Percentiles rank a stretch among this genome's conserved stretches.
Conservation (phyloP, 2,113 vertebrate species). For the Rhombomys opimus region DNA sequence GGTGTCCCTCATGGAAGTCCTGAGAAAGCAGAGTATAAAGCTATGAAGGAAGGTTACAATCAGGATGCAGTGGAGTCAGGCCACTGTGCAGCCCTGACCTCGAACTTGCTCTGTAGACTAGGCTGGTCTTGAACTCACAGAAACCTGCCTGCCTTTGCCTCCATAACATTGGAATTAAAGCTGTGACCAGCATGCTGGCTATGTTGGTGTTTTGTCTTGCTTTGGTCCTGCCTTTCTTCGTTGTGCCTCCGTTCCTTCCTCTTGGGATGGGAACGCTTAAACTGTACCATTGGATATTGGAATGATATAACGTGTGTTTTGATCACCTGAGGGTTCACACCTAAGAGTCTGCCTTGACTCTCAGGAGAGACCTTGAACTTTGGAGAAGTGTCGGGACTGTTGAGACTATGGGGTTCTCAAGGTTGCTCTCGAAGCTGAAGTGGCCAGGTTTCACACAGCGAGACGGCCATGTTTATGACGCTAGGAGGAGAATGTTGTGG, state of each 20-base stretch:
- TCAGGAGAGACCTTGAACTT: neutral
- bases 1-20: neutral
- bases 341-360: neutral
- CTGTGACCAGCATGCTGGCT: neutral
- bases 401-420: neutral
- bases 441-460: neutral
- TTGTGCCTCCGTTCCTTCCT: neutral
- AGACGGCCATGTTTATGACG: neutral
- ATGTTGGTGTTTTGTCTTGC: neutral
- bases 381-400: neutral
- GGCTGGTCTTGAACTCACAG: neutral
- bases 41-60: no score
- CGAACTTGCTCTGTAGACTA: neutral
- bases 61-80: neutral
- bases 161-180: neutral
- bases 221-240: neutral
- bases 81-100: neutral
- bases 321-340: neutral
- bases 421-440: neutral
- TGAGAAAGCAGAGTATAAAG: neutral
- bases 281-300: neutral
- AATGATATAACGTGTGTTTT: neutral
- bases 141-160: neutral
- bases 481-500: neutral
- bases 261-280: neutral